Evolutionary conservation across 2,888 invertebrate species (phyloP), one percentile per base, ranked within the genome.

Genomic region (Crocallis elinguaria): DNA sequence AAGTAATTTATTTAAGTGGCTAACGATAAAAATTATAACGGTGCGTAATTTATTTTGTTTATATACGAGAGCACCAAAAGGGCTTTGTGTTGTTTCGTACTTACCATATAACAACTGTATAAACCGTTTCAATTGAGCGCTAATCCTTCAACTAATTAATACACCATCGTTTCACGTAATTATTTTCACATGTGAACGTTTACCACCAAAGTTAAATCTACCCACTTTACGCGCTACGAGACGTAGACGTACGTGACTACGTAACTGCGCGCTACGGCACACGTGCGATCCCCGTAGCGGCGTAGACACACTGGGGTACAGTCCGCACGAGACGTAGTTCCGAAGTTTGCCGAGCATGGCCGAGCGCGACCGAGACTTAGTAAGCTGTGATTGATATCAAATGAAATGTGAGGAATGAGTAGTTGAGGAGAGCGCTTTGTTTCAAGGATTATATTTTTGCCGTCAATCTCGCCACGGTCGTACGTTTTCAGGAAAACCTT

Each of bases 381-480:
- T 85, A 84, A 84, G 84, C 84, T 73, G 88, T 89, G 90, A 91
- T 91, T 90, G 90, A 91, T 89, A 89, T 88, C 82, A 89, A 90
- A 91, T 89, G 88, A 88, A 88, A 90, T 89, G 88, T 88, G 83
- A 88, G 83, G 81, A 88, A 88, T 86, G 86, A 86, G 82, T 88
- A 89, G 88, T 87, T 86, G 75, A 71, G 71, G 74, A 74, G 76
- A 76, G 81, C 79, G 79, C 88, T 88, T 89, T 89, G 88, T 91
- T 88, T 87, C 76, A 82, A 83, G 82, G 82, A 85, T 86, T 84
- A 82, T 75, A 70, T 82, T 84, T 83, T 82, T 74, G 66, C 66
- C 64, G 56, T 55, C 57, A 58, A 60, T 64, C 44, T 64, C 60
- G 59, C 63, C 59, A 54, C 57, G 49, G 63, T 64, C 66, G 56